These are phyloP conservation scores for Microctonus brassicae DNA, from an alignment of 2,888 invertebrate genomes.

Conservation along the genomic window DNA sequence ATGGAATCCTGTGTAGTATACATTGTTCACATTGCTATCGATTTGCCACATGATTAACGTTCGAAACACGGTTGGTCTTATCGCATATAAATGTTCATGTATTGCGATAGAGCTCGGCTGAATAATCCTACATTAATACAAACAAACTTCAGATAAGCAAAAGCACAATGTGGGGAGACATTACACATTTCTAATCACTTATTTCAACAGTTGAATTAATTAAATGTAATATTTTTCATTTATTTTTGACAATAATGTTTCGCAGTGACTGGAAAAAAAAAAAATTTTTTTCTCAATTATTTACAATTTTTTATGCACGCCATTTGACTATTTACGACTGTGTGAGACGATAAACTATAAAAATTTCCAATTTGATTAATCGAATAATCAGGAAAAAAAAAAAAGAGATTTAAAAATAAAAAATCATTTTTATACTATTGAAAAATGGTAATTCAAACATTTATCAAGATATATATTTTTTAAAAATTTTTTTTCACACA, in stretches of 20 bases:
- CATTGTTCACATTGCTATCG: conserved; percentile 26
- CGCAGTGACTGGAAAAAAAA: neutral
- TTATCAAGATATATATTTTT: neutral
- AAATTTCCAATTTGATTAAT: neutral
- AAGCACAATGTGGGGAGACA: neutral
- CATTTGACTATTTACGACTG: neutral
- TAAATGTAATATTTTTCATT: neutral
- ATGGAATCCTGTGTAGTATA: neutral
- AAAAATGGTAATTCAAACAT: neutral
- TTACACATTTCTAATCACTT: neutral
- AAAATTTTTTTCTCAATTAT: neutral
- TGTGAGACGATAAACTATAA: neutral
- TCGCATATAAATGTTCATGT: conserved; percentile 14
- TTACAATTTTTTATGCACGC: neutral
- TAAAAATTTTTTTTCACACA: neutral
- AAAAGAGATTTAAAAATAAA: neutral
- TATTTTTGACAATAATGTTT: neutral
- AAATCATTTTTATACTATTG: neutral
- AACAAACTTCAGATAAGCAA: too few relatives aligned
- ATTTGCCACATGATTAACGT: conserved; percentile 34
- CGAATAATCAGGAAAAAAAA: neutral
- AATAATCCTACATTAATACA: too few relatives aligned
- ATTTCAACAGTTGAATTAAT: neutral
- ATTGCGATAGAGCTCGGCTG: conserved; percentile 2
- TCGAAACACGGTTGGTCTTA: conserved; percentile 25